Conservation (phyloP, 2,888 invertebrate genomes). For the Drepana falcataria region DNA sequence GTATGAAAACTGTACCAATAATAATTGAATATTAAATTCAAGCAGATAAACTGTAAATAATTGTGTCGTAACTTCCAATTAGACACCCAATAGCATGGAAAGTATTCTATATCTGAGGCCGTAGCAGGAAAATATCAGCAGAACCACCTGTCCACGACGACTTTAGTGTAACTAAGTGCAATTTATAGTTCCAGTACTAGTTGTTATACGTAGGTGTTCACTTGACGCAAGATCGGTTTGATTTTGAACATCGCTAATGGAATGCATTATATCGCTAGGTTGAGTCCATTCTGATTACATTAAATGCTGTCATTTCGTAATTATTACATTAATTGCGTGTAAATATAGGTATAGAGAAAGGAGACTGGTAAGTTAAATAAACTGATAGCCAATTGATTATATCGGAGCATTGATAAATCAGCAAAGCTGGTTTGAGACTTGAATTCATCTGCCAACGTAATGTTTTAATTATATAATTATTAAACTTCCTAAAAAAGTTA, state of each 20-base stretch:
- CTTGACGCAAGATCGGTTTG: conserved; percentile 2
- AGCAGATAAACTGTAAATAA: neutral
- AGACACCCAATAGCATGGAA: conserved; percentile 1
- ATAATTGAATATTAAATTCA: conserved; percentile 3
- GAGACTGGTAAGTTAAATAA: too few relatives aligned
- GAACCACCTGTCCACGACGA: conserved; percentile 60
- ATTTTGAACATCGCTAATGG: conserved; percentile 1
- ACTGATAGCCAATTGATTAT: too few relatives aligned
- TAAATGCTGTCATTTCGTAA: neutral
- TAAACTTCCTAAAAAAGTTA: too few relatives aligned
- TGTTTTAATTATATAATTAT: too few relatives aligned
- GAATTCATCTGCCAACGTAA: too few relatives aligned
- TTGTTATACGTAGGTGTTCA: conserved; percentile 26
- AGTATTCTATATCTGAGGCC: conserved; percentile 21
- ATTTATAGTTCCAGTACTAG: conserved; percentile 50
- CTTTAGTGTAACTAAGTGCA: conserved; percentile 62
- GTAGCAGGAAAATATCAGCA: conserved; percentile 27
- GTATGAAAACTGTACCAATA: neutral
- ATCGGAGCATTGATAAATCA: too few relatives aligned
- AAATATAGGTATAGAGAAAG: too few relatives aligned
- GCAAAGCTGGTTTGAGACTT: too few relatives aligned
- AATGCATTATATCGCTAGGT: neutral
- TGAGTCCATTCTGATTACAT: neutral
- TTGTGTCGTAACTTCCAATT: conserved; percentile 3
- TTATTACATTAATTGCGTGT: too few relatives aligned